These are phyloP conservation scores for Salmo trutta DNA, from an alignment of 2,797 vertebrate species.

Conservation along the genomic window DNA sequence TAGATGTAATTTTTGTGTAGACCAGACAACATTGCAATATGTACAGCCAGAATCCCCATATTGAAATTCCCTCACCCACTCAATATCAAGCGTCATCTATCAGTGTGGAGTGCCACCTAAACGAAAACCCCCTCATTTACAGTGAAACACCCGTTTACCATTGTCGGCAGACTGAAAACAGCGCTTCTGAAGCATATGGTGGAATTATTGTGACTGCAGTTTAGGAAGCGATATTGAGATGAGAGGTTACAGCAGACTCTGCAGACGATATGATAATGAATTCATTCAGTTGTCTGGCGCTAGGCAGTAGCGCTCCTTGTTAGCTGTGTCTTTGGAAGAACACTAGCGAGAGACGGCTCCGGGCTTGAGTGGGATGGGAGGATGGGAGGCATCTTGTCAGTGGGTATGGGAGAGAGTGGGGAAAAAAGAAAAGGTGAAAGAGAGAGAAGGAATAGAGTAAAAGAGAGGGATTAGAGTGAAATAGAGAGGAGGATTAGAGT, in stretches of 20 bases:
- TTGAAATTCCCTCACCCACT: background rate
- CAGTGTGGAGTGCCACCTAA: background rate
- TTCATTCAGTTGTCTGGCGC: slow-evolving; percentile 43
- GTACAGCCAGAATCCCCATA: background rate
- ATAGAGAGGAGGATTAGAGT: background rate
- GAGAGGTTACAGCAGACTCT: slow-evolving; percentile 27
- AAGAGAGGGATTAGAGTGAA: no score
- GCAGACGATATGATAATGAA: slow-evolving; percentile 37
- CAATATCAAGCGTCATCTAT: background rate
- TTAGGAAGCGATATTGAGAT: slow-evolving; percentile 17
- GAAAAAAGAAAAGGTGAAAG: background rate
- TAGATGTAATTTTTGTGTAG: background rate
- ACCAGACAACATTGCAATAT: no score
- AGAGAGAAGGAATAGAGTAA: no score
- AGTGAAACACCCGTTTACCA: background rate
- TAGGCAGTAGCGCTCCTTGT: background rate
- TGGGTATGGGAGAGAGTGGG: slow-evolving; percentile 11
- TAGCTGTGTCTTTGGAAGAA: no score
- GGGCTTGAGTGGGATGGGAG: no score
- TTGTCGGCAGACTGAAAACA: slow-evolving; percentile 4
- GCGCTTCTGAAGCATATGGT: slow-evolving; percentile 11
- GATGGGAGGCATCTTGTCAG: background rate
- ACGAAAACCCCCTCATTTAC: background rate
- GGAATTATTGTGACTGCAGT: slow-evolving; percentile 16
- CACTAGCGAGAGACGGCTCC: no score